phyloP scores from a whole-genome alignment of 2,113 vertebrate genomes.

The Tyto alba region DNA sequence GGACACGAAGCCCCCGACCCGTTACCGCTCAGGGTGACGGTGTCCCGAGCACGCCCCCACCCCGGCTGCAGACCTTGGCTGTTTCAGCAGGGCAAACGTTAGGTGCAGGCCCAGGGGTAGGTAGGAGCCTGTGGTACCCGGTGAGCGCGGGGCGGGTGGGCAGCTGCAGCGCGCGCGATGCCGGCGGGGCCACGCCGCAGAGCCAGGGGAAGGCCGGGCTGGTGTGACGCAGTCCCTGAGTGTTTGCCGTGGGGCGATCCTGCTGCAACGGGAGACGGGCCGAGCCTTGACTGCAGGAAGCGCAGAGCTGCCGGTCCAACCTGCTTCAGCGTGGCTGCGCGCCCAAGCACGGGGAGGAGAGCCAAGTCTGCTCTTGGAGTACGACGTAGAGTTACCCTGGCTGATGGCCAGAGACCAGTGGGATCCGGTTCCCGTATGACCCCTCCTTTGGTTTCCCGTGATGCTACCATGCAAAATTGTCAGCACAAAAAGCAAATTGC shows the following conservation, averaged over 20 bases:
- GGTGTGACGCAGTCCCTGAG: fast-evolving
- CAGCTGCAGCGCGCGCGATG: background rate
- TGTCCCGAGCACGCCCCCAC: background rate
- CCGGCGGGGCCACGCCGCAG: fast-evolving
- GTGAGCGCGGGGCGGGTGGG: background rate
- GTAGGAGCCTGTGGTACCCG: background rate
- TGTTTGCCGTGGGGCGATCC: fast-evolving
- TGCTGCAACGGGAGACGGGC: background rate
- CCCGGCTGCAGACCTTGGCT: background rate
- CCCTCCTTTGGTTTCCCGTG: background rate
- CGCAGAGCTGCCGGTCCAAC: background rate
- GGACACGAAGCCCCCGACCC: background rate
- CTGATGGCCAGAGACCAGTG: background rate
- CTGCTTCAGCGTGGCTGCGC: background rate
- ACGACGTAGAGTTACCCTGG: background rate
- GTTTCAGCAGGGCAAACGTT: fast-evolving
- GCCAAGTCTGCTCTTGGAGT: background rate
- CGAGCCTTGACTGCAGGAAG: background rate
- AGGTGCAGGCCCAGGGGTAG: background rate
- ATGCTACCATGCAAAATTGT: background rate
- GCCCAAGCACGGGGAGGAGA: background rate
- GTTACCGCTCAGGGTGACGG: fast-evolving
- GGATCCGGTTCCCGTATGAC: background rate
- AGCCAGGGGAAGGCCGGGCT: background rate
- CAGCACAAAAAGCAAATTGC: background rate